Evolutionary conservation across 2,888 invertebrate species (phyloP).

Genomic region (Tricholauxania praeusta): DNA sequence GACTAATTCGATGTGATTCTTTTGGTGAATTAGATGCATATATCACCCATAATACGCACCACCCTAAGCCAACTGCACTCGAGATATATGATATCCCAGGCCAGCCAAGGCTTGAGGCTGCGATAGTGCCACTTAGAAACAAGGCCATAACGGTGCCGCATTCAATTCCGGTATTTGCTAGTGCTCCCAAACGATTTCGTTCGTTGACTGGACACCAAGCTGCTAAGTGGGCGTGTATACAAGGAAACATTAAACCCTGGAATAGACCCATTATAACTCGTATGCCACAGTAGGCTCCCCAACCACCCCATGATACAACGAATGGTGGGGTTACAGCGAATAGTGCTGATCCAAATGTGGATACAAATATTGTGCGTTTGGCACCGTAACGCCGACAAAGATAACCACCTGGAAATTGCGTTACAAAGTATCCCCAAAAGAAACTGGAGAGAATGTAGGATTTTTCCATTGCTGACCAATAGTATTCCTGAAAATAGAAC

Average conservation of each 20-base stretch:
- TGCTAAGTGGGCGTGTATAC: constrained; percentile 75
- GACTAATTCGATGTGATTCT: constrained; percentile 70
- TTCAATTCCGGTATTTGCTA: constrained; percentile 73
- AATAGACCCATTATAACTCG: constrained; percentile 77
- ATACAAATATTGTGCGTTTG: constrained; percentile 71
- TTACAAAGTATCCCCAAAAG: constrained; percentile 82
- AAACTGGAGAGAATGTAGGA: constrained; percentile 78
- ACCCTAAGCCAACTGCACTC: constrained; percentile 70
- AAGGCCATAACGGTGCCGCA: constrained; percentile 77
- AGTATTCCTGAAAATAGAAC: constrained; percentile 56
- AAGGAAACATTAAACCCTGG: constrained; percentile 77
- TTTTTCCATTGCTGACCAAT: constrained; percentile 70
- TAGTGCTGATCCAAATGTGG: constrained; percentile 75
- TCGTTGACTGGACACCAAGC: constrained; percentile 78
- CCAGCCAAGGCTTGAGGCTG: constrained; percentile 74
- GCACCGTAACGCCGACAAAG: constrained; percentile 80
- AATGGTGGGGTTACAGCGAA: constrained; percentile 77
- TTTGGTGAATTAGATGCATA: constrained; percentile 73
- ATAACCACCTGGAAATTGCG: constrained; percentile 75
- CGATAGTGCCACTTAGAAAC: constrained; percentile 74
- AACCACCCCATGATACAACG: constrained; percentile 75
- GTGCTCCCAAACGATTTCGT: constrained; percentile 72
- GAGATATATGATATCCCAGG: constrained; percentile 76
- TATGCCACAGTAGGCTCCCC: constrained; percentile 72
- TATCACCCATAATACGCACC: constrained; percentile 71